Conservation (phyloP, 2,113 vertebrate species). For the Grammomys surdaster region DNA sequence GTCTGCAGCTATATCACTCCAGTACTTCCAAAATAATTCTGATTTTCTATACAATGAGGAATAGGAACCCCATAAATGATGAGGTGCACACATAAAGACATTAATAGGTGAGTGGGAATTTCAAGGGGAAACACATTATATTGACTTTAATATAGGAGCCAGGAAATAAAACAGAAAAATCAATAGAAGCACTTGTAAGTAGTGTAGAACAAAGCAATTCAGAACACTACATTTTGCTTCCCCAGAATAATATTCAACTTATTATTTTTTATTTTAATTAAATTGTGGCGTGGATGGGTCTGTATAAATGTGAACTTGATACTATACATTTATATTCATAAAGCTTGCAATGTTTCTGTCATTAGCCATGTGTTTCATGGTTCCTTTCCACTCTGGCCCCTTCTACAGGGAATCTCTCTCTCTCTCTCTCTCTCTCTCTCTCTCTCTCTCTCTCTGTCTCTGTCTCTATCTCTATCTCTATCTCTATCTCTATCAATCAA, state of each 20-base stretch:
- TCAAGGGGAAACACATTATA: background rate
- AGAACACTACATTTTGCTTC: background rate
- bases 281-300: background rate
- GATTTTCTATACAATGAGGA: background rate
- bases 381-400: accelerated
- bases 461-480: too few relatives aligned
- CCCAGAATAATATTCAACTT: background rate
- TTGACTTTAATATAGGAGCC: background rate
- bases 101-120: background rate
- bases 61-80: background rate
- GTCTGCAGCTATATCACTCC: background rate
- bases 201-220: too few relatives aligned
- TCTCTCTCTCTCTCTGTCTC: too few relatives aligned
- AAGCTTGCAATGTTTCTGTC: background rate
- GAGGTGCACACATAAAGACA: background rate
- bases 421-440: too few relatives aligned
- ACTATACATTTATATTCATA: background rate
- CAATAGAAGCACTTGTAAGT: background rate
- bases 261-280: conserved; percentile 13
- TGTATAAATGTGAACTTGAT: background rate
- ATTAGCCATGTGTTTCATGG: background rate
- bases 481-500: too few relatives aligned
- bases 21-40: background rate
- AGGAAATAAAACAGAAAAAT: conserved; percentile 16
- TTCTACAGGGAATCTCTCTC: background rate